A percentile compares a stretch with the other conserved stretches of the same genome.
Evolutionary conservation across 2,888 invertebrate species (phyloP).

Genomic region (Spodoptera littoralis): DNA sequence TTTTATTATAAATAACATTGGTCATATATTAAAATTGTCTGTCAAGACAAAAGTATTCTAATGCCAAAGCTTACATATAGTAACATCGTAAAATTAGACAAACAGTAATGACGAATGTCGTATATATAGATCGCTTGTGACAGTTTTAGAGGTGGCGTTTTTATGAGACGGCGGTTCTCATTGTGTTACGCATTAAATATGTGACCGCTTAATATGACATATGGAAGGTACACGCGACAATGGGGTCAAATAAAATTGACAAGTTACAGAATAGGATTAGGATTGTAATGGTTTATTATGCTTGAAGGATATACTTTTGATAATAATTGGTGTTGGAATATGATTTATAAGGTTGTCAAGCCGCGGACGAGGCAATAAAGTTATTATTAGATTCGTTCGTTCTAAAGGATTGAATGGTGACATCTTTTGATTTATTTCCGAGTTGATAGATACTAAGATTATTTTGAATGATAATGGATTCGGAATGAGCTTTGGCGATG

Average conservation of each 20-base stretch:
- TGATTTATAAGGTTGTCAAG: conserved; percentile 82
- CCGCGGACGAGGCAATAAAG: conserved; percentile 65
- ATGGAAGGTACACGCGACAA: conserved; percentile 80
- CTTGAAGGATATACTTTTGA: conserved; percentile 80
- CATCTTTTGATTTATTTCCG: conserved; percentile 72
- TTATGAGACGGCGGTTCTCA: conserved; percentile 50
- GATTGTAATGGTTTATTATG: conserved; percentile 78
- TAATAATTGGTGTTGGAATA: conserved; percentile 82
- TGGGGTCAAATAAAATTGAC: conserved; percentile 83
- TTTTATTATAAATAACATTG: conserved; percentile 18
- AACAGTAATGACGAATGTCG: conserved; percentile 80
- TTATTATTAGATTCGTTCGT: conserved; percentile 67
- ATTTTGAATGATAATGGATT: conserved; percentile 55
- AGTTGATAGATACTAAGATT: conserved; percentile 62
- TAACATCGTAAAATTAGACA: conserved; percentile 77
- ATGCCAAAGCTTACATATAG: conserved; percentile 47
- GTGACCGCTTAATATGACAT: conserved; percentile 81
- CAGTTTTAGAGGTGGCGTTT: conserved; percentile 58
- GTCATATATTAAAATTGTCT: conserved; percentile 40
- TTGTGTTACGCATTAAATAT: conserved; percentile 74
- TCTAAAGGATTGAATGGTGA: conserved; percentile 73
- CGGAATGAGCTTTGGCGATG: conserved; percentile 47
- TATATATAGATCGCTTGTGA: conserved; percentile 80
- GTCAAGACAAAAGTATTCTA: conserved; percentile 49
- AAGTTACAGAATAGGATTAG: conserved; percentile 82